phyloP scores from a whole-genome alignment of 2,888 invertebrate species.

The Plusia festucae region DNA sequence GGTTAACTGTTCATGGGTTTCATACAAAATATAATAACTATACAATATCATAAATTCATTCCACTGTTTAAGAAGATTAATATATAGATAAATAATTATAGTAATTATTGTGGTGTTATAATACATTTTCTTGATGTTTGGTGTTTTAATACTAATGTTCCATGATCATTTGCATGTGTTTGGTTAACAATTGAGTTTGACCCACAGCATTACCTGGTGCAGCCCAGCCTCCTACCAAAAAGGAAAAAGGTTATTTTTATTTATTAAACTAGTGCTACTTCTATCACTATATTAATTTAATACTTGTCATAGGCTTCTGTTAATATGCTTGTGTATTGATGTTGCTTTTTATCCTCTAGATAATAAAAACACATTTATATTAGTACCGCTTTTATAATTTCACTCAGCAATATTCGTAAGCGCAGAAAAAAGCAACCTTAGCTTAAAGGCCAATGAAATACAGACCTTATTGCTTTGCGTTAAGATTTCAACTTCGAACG shows the following conservation, averaged over 20 bases:
- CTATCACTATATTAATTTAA: background rate
- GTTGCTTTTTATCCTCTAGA: background rate
- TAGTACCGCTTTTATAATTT: too few relatives aligned
- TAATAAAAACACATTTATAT: too few relatives aligned
- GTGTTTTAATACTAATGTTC: slow-evolving; percentile 31
- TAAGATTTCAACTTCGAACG: too few relatives aligned
- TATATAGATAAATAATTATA: background rate
- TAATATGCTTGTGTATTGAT: background rate
- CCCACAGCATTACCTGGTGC: slow-evolving; percentile 75
- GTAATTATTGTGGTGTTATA: background rate
- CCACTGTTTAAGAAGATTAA: background rate
- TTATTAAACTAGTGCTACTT: slow-evolving; percentile 16
- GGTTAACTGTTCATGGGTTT: too few relatives aligned
- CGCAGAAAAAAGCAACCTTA: too few relatives aligned
- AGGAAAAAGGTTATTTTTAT: slow-evolving; percentile 57
- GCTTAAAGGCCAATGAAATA: too few relatives aligned
- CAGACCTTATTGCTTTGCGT: too few relatives aligned
- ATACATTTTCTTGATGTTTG: background rate
- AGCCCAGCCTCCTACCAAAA: slow-evolving; percentile 60
- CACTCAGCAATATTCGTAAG: too few relatives aligned
- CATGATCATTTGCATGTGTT: slow-evolving; percentile 56
- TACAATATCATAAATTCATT: too few relatives aligned
- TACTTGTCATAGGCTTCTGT: background rate
- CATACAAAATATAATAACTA: too few relatives aligned
- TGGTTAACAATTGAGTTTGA: slow-evolving; percentile 49